Percentiles rank a stretch among this genome's conserved stretches.
Evolutionary conservation across 1,140 invertebrate genomes (phyloP).

Genomic region (Tribolium madens): DNA sequence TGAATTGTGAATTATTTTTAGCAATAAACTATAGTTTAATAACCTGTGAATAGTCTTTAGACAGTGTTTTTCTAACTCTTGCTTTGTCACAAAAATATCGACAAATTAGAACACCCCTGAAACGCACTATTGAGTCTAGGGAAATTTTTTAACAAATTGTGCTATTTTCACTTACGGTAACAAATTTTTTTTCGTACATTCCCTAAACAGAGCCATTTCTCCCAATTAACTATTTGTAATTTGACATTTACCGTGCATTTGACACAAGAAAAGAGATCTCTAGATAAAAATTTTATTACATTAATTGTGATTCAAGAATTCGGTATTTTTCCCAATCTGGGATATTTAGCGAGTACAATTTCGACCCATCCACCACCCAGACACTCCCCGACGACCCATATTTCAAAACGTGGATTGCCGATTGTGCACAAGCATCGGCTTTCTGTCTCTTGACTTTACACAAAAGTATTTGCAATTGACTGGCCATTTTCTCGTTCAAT

Average conservation of each 20-base stretch:
- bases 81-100: neutral
- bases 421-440: slow-evolving; percentile 56
- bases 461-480: slow-evolving; percentile 53
- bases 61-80: neutral
- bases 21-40: neutral
- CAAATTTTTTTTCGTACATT: neutral
- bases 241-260: slow-evolving; percentile 12
- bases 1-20: neutral
- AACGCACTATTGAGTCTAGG: neutral
- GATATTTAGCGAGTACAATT: slow-evolving; percentile 50
- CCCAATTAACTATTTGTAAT: slow-evolving; percentile 7
- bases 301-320: slow-evolving; percentile 7
- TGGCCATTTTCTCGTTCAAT: slow-evolving; percentile 51
- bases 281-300: slow-evolving; percentile 23
- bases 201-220: slow-evolving; percentile 10
- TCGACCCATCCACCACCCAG: slow-evolving; percentile 60
- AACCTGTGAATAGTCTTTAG: slow-evolving; percentile 12
- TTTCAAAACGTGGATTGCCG: slow-evolving; percentile 57
- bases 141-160: neutral
- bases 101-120: neutral
- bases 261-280: slow-evolving; percentile 10
- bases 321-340: slow-evolving; percentile 41
- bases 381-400: slow-evolving; percentile 54
- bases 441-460: slow-evolving; percentile 55
- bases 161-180: neutral